These are phyloP conservation scores for Myiozetetes cayanensis DNA, from an alignment of 2,113 vertebrate genomes.

Conservation along the genomic window DNA sequence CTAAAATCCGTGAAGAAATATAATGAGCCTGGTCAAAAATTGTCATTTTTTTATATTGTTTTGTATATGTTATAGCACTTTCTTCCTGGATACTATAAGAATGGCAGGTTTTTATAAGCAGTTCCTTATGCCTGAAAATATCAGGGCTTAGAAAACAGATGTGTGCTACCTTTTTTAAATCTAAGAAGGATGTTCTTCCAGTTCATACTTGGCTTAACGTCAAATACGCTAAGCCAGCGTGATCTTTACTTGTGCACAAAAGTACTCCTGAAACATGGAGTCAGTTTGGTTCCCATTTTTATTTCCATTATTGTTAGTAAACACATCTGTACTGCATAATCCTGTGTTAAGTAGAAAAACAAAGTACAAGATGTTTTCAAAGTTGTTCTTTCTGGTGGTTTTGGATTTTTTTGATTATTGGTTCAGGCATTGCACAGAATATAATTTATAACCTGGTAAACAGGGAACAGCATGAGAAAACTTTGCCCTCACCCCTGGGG, in stretches of 20 bases:
- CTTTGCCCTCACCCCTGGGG: neutral
- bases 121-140: neutral
- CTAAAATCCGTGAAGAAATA: neutral
- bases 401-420: neutral
- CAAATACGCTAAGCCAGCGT: neutral
- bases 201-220: neutral
- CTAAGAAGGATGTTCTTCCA: neutral
- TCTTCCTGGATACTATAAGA: neutral
- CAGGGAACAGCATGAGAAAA: neutral
- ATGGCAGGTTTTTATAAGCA: neutral
- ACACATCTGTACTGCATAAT: neutral
- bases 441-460: neutral
- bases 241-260: neutral
- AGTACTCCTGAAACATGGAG: neutral
- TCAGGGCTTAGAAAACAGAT: slow-evolving; percentile 15
- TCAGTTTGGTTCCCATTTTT: neutral
- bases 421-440: neutral
- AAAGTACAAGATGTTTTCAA: neutral
- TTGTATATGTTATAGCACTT: neutral
- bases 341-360: neutral
- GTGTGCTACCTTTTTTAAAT: neutral
- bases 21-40: neutral
- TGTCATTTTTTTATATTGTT: neutral
- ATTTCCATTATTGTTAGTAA: neutral
- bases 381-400: neutral